Conservation (phyloP, 2,797 vertebrate species). For the Bovichtus diacanthus region DNA sequence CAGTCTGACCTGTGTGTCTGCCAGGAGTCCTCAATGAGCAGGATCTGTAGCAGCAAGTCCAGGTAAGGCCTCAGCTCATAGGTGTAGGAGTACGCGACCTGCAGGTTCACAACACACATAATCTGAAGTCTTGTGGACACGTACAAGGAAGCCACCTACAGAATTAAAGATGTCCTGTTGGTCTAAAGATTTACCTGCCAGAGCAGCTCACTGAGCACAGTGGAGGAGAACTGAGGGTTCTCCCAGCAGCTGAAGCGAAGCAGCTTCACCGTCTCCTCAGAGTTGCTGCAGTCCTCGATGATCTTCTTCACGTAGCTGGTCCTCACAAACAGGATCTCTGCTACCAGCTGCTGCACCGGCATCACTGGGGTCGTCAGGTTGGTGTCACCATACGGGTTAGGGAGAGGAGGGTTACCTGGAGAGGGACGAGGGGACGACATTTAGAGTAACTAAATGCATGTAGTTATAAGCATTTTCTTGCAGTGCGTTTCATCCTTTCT, state of each 20-base stretch:
- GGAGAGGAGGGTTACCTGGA: constrained; percentile 95
- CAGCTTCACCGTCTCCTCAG: constrained; percentile 97
- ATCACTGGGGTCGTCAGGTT: constrained; percentile 97
- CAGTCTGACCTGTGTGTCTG: constrained; percentile 95
- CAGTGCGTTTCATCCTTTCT: not conserved
- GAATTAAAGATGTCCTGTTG: not conserved
- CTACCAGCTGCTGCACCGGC: constrained; percentile 97
- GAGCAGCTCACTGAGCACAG: constrained; percentile 98
- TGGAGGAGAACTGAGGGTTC: constrained; percentile 99
- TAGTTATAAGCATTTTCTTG: not conserved
- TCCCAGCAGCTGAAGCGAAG: constrained; percentile 99
- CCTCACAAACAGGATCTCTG: constrained; percentile 98
- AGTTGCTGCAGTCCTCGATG: constrained; percentile 99
- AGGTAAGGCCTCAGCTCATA: constrained; percentile 98
- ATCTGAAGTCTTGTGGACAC: not conserved
- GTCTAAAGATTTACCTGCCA: constrained; percentile 91
- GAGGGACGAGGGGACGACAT: not conserved
- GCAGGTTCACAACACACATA: constrained; percentile 19
- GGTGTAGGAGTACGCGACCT: constrained; percentile 99
- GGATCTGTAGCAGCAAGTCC: constrained; percentile 98
- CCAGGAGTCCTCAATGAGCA: constrained; percentile 99
- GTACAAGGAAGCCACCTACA: not conserved
- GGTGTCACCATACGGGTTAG: constrained; percentile 97
- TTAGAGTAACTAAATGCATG: not conserved
- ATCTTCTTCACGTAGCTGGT: constrained; percentile 99